These are phyloP conservation scores for Heliconius hewitsoni DNA, from an alignment of 1,140 invertebrate species.

Conservation along the genomic window DNA sequence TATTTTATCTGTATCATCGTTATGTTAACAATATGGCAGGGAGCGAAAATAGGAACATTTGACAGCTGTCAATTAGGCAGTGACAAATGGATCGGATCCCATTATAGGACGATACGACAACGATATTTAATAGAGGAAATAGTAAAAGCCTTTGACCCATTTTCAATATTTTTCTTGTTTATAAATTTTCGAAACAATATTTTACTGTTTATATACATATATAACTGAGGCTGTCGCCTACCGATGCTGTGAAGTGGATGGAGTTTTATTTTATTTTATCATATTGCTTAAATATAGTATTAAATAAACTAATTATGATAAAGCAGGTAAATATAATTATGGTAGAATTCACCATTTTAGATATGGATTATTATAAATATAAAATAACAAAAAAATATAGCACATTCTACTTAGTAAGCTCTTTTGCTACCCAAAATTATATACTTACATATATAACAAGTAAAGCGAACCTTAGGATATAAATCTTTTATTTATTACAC, in stretches of 20 bases:
- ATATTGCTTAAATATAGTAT: no score
- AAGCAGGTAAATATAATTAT: no score
- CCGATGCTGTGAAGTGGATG: no score
- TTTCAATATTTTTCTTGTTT: background rate
- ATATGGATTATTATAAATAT: no score
- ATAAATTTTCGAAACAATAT: background rate
- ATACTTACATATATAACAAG: background rate
- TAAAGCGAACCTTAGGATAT: background rate
- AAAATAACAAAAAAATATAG: no score
- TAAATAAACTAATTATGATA: no score
- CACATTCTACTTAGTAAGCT: no score
- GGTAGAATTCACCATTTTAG: no score
- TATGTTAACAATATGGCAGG: slow-evolving; percentile 52
- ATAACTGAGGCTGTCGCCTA: background rate
- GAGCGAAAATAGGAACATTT: slow-evolving; percentile 65
- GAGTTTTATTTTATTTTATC: no score
- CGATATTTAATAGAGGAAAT: slow-evolving; percentile 25
- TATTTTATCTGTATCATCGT: slow-evolving; percentile 68
- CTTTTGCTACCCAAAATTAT: no score
- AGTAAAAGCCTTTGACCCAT: background rate
- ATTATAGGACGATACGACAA: slow-evolving; percentile 24
- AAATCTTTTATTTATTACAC: slow-evolving; percentile 4
- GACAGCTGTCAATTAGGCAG: slow-evolving; percentile 76
- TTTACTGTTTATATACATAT: background rate
- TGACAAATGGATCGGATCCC: slow-evolving; percentile 62